These are phyloP conservation scores for Brachystomella parvula DNA, from an alignment of 1,140 invertebrate genomes.

Conservation along the genomic window DNA sequence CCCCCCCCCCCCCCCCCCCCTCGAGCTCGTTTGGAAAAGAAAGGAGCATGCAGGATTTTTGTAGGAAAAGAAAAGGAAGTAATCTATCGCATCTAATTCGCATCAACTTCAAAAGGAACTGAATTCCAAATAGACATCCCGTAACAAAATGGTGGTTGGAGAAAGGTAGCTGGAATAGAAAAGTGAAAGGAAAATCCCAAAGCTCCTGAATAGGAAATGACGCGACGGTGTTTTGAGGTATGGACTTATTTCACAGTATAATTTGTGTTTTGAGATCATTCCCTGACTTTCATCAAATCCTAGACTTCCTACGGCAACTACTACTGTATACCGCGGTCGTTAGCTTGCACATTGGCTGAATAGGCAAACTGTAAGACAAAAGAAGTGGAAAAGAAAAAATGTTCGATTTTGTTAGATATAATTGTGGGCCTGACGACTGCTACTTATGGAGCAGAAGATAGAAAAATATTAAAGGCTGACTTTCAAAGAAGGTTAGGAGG, in stretches of 20 bases:
- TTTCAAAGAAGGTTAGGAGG: background rate
- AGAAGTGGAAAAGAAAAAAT: background rate
- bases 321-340: too few relatives aligned
- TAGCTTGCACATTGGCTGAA: too few relatives aligned
- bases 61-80: background rate
- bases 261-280: too few relatives aligned
- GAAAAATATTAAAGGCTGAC: background rate
- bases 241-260: too few relatives aligned
- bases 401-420: background rate
- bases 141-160: too few relatives aligned
- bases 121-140: constrained; percentile 2
- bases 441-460: background rate
- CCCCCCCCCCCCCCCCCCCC: background rate
- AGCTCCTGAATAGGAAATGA: too few relatives aligned
- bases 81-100: background rate
- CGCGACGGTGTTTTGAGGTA: too few relatives aligned
- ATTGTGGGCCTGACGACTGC: background rate
- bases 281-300: too few relatives aligned
- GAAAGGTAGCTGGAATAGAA: too few relatives aligned
- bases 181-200: too few relatives aligned
- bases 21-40: too few relatives aligned
- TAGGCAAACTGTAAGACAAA: background rate
- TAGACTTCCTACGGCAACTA: too few relatives aligned
- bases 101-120: background rate
- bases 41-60: background rate